A percentile compares a stretch with the other conserved stretches of the same genome.
These are phyloP conservation scores for Schlechtendalia chinensis DNA, from an alignment of 1,140 invertebrate species.

Conservation along the genomic window DNA sequence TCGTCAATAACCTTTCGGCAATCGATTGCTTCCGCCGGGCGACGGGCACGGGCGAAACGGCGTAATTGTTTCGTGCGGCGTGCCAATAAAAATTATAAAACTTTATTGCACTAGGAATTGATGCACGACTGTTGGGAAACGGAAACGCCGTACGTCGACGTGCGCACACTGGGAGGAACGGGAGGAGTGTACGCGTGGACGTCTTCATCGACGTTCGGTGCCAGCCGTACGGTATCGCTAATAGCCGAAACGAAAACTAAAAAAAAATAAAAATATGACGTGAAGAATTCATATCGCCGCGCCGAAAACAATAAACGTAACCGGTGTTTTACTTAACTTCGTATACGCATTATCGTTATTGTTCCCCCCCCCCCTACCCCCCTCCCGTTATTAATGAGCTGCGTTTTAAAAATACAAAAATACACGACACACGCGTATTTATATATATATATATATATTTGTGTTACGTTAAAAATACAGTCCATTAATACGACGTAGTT, in stretches of 20 bases:
- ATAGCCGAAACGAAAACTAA: too few relatives aligned
- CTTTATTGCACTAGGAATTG: slow-evolving; percentile 22
- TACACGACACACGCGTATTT: neutral
- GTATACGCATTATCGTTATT: neutral
- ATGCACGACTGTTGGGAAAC: too few relatives aligned
- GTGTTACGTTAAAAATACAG: slow-evolving; percentile 31
- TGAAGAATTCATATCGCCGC: slow-evolving; percentile 40
- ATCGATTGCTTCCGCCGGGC: neutral
- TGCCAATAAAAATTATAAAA: slow-evolving; percentile 49
- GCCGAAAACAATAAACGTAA: slow-evolving; percentile 39
- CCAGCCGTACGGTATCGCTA: slow-evolving; percentile 46
- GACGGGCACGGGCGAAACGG: neutral
- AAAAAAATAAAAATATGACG: slow-evolving; percentile 27
- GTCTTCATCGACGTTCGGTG: slow-evolving; percentile 48
- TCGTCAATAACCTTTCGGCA: too few relatives aligned
- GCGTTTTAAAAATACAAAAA: slow-evolving; percentile 32
- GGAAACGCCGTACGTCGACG: slow-evolving; percentile 6
- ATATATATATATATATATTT: neutral
- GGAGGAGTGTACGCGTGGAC: too few relatives aligned
- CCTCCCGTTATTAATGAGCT: slow-evolving; percentile 35
- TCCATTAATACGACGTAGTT: slow-evolving; percentile 29
- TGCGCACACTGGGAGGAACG: too few relatives aligned
- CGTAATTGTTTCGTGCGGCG: slow-evolving; percentile 47
- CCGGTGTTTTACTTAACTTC: slow-evolving; percentile 38
- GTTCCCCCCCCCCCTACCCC: too few relatives aligned